A percentile compares a stretch with the other conserved stretches of the same genome.
These are phyloP conservation scores for Brachionus plicatilis DNA, from an alignment of 1,140 invertebrate genomes.

Conservation along the genomic window DNA sequence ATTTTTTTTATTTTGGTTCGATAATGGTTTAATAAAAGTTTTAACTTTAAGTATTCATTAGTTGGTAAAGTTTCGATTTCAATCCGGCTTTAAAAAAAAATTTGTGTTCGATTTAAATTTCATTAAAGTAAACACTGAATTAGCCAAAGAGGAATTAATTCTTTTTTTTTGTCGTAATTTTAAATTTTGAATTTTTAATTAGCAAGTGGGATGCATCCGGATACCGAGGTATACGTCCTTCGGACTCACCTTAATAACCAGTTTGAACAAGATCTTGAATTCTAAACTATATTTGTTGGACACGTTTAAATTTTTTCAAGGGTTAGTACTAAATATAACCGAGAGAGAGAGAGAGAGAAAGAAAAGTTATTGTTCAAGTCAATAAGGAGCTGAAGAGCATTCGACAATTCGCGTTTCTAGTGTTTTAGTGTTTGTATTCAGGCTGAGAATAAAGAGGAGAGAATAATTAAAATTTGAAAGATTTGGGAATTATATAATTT, in stretches of 20 bases:
- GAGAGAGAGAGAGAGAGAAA: not conserved
- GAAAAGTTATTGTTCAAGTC: not conserved
- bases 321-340: not conserved
- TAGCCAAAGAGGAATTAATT: not conserved
- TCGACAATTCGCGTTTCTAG: not conserved
- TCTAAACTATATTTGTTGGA: not conserved
- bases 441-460: not conserved
- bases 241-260: not conserved
- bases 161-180: not conserved
- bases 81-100: not conserved
- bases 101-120: not conserved
- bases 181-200: not conserved
- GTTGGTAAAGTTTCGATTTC: not conserved
- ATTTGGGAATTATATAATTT: conserved; percentile 28
- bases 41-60: not conserved
- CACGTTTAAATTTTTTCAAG: not conserved
- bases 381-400: conserved; percentile 10
- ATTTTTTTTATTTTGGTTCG: not conserved
- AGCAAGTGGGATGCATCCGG: not conserved
- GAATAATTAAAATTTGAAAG: conserved; percentile 10
- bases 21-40: not conserved
- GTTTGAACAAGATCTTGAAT: not conserved
- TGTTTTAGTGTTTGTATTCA: conserved; percentile 13
- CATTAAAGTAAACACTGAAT: not conserved
- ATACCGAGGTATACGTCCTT: not conserved